Percentiles rank a stretch among this genome's conserved stretches.
phyloP scores from a whole-genome alignment of 1,140 invertebrate species.

The Ceratosolen solmsi region DNA sequence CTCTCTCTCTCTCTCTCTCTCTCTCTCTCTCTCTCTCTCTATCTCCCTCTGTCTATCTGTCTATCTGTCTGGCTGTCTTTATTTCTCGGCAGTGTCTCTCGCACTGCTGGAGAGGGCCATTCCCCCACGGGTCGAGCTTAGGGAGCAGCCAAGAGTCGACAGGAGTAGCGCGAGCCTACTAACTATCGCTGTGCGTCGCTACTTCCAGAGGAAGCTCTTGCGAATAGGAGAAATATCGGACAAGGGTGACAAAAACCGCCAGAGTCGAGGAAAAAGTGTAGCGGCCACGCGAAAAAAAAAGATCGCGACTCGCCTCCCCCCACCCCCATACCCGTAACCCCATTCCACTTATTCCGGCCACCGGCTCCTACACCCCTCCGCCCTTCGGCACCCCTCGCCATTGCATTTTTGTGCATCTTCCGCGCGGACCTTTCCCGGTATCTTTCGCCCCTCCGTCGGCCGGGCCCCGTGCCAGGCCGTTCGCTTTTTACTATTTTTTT shows the following conservation, averaged over 20 bases:
- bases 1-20: neutral
- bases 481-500: constrained; percentile 59
- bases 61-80: neutral
- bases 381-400: no score
- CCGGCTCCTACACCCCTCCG: neutral
- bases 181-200: neutral
- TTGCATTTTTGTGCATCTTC: constrained; percentile 67
- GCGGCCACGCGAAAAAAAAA: neutral
- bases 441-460: constrained; percentile 47
- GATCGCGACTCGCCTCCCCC: neutral
- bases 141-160: neutral
- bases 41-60: neutral
- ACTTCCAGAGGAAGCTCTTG: neutral
- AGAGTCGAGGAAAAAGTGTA: constrained; percentile 20
- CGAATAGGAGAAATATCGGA: neutral
- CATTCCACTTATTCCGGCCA: neutral
- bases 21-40: neutral
- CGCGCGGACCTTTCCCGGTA: constrained; percentile 52
- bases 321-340: no score
- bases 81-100: neutral
- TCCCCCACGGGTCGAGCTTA: neutral
- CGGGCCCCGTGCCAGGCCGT: constrained; percentile 66
- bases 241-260: constrained; percentile 6
- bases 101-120: no score
- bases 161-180: neutral